Base-by-base conservation (phyloP, 2,888 invertebrate genomes). In the Agrilus cyanescens region DNA sequence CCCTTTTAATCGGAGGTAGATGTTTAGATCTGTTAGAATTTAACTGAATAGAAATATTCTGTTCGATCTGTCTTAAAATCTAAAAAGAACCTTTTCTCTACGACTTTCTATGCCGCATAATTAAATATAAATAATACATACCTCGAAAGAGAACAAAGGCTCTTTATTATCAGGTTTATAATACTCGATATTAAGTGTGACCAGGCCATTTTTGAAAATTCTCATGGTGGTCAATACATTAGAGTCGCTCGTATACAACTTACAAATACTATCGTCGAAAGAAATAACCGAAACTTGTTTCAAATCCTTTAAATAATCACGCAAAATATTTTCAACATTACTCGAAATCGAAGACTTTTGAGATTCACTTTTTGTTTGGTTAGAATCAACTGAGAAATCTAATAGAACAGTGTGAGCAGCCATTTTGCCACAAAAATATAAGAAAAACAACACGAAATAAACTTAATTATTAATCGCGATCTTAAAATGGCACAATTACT, bases 121-220 rank as follows among this genome's bases (percentile, higher is more conserved):
- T 40, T 37, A 7, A 32, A 18, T 40, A 20, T 34, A n/a, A 1
- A 20, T 18, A 12, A 7, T 35, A 50, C 66, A 68, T 77, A 88
- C 88, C 78, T 88, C 85, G 66, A 81, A 82, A 52, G 74, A 76
- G 55, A 88, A 70, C 46, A 84, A 61, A 32, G 82, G 78, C 50
- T 82, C 80, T 57, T 84, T 82, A 49, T 76, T 76, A 44, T 85
- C 82, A 46, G 74, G 78, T 61, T 82, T 79, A 62, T 78, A 87
- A 69, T 85, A 88, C 61, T 89, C 89, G 57, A 88, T 78, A 63
- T 85, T 88, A 53, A 88, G 70, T 31, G 87, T 86, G 44, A 88
- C 73, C 51, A 87, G 69, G 43, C 88, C 88, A 55, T 81, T 78
- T 37, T 75, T 73, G 57, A 82, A 87, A 51, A 84, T 74, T 59